Evolutionary conservation across 1,140 invertebrate genomes (phyloP).

Genomic region (Drosophila novamexicana): DNA sequence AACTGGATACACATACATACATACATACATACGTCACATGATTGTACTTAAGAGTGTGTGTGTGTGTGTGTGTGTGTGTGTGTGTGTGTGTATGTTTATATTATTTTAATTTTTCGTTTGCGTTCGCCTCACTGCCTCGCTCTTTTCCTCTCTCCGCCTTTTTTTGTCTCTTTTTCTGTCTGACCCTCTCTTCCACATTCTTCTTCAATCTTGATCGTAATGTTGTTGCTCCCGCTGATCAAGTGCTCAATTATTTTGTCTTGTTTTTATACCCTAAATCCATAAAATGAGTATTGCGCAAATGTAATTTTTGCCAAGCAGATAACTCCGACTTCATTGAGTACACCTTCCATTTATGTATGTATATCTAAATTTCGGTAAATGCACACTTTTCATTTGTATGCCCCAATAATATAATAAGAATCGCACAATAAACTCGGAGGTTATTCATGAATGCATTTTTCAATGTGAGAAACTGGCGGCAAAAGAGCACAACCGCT

Average conservation of each 20-base stretch:
- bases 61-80: slow-evolving; percentile 1
- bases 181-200: slow-evolving; percentile 11
- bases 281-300: background rate
- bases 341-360: background rate
- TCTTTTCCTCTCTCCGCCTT: slow-evolving; percentile 2
- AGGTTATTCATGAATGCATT: background rate
- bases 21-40: background rate
- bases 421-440: background rate
- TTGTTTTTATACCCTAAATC: slow-evolving; percentile 35
- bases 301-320: background rate
- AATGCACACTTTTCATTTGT: no score
- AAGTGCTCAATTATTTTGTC: slow-evolving; percentile 80
- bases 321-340: background rate
- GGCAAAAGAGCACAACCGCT: no score
- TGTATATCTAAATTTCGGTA: background rate
- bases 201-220: background rate
- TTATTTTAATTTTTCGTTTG: slow-evolving; percentile 13
- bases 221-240: slow-evolving; percentile 52
- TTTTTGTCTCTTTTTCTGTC: slow-evolving; percentile 9
- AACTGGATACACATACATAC: background rate
- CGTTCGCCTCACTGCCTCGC: background rate
- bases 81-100: background rate
- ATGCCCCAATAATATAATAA: background rate
- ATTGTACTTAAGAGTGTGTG: background rate
- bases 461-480: no score